A percentile compares a stretch with the other conserved stretches of the same genome.
phyloP scores from a whole-genome alignment of 2,113 vertebrate species.

The Aphelocoma coerulescens region DNA sequence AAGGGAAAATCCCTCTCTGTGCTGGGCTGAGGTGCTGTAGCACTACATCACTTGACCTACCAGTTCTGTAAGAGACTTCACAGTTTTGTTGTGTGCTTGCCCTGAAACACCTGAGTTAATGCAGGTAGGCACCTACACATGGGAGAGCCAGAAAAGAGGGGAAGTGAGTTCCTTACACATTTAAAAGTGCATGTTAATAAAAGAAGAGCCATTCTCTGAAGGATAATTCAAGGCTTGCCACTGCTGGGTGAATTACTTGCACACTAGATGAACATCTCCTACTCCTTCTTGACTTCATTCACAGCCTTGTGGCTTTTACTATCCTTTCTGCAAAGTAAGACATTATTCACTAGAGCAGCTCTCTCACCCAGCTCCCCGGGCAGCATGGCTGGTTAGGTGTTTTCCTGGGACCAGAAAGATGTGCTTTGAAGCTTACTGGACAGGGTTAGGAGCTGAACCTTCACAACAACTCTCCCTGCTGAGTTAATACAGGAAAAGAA shows the following conservation, averaged over 20 bases:
- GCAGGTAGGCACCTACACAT: accelerated
- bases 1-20: neutral
- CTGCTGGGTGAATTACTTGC: neutral
- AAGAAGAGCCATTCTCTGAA: neutral
- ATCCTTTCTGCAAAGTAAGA: neutral
- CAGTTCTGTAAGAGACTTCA: neutral
- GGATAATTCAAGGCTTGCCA: neutral
- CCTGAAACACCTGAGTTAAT: neutral
- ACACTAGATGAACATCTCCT: neutral
- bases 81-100: neutral
- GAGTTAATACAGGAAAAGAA: neutral
- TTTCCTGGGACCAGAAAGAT: neutral
- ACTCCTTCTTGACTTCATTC: neutral
- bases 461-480: neutral
- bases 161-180: neutral
- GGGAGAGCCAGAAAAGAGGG: neutral
- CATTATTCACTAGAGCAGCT: accelerated
- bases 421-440: neutral
- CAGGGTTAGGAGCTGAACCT: neutral
- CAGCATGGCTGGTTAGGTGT: no score
- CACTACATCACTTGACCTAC: neutral
- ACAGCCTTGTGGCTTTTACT: neutral
- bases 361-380: neutral
- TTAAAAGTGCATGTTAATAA: neutral
- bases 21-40: neutral